These are phyloP conservation scores for Cotesia typhae DNA, from an alignment of 1,140 invertebrate genomes.

Conservation along the genomic window DNA sequence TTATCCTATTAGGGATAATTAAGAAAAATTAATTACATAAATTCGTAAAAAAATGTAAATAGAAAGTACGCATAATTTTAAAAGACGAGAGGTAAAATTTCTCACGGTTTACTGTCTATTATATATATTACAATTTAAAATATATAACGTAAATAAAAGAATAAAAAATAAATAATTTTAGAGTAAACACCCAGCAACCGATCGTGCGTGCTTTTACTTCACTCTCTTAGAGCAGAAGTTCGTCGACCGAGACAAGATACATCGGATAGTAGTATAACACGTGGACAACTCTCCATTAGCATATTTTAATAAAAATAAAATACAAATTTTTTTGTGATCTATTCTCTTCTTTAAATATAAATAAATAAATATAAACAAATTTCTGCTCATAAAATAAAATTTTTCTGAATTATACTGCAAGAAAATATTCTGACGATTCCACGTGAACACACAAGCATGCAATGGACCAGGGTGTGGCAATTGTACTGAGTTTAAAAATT, in stretches of 20 bases:
- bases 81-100: too few relatives aligned
- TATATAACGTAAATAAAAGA: background rate
- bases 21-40: too few relatives aligned
- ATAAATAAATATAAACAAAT: too few relatives aligned
- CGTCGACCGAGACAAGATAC: slow-evolving; percentile 24
- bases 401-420: too few relatives aligned
- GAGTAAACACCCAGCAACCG: background rate
- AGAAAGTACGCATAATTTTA: too few relatives aligned
- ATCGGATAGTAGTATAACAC: slow-evolving; percentile 21
- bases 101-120: too few relatives aligned
- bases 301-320: background rate
- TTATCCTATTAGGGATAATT: too few relatives aligned
- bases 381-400: too few relatives aligned
- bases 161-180: background rate
- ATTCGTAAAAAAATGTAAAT: too few relatives aligned
- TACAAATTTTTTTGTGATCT: too few relatives aligned
- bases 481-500: background rate
- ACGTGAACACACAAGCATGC: background rate
- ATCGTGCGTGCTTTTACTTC: slow-evolving; percentile 31
- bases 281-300: slow-evolving; percentile 18
- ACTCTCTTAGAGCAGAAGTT: slow-evolving; percentile 18
- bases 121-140: too few relatives aligned
- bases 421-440: slow-evolving; percentile 1
- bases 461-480: slow-evolving; percentile 21
- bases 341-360: too few relatives aligned